A percentile compares a stretch with the other conserved stretches of the same genome.
phyloP scores from a whole-genome alignment of 2,797 vertebrate species.

The Tokudaia muenninki region DNA sequence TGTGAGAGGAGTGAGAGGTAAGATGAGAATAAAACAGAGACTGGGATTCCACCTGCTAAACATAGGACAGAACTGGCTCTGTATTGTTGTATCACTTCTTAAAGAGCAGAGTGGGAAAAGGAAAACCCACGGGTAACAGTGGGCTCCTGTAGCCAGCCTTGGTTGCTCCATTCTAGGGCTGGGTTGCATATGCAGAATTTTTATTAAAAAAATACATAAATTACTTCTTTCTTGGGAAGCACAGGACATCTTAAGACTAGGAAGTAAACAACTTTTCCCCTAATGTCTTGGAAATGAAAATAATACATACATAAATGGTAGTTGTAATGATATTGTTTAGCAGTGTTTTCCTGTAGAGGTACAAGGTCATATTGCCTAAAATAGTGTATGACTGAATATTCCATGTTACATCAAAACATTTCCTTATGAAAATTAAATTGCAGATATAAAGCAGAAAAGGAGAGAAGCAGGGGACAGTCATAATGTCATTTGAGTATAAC shows the following conservation, averaged over 20 bases:
- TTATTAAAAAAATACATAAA: background rate
- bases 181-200: background rate
- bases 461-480: background rate
- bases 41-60: background rate
- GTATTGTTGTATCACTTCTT: background rate
- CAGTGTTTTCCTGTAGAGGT: background rate
- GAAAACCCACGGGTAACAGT: background rate
- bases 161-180: background rate
- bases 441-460: background rate
- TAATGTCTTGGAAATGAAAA: conserved; percentile 20
- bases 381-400: background rate
- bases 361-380: background rate
- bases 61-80: background rate
- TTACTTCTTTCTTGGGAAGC: background rate
- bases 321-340: background rate
- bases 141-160: fast-evolving
- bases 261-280: conserved; percentile 14
- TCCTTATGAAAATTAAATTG: background rate
- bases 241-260: background rate
- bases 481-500: background rate
- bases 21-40: background rate
- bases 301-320: background rate
- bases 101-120: background rate
- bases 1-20: background rate
- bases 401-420: background rate